Base-by-base conservation (phyloP, 2,888 invertebrate species). In the Cremastinae sp. region DNA sequence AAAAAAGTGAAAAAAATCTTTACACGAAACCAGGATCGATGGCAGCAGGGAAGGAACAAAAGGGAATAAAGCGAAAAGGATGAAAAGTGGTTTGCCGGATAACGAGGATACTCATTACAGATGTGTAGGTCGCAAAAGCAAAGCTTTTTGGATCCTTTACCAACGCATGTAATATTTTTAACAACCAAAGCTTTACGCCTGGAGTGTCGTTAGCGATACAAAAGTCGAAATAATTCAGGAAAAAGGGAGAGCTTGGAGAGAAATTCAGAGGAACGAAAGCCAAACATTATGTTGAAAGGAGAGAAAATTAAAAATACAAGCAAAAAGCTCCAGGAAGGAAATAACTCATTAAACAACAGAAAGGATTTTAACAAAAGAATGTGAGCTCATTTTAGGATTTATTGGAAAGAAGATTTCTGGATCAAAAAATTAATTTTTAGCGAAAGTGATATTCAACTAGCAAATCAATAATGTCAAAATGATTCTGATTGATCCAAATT, bases 101-200 rank as follows among this genome's bases (percentile, higher is more conserved):
- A 74, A 53, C 37, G 45, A 66, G 53, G 37, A 56, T 56, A 20
- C 12, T 51, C 22, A 39, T 18, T 28, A 28, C 28, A 28, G 47
- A 53, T 45, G 61, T 59, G 61, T 39, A 66, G 61, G 66, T 9
- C 45, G 53, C 1, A 14, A 47, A 61, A 61, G 47, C 45, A 61
- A 39, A 68, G 49, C 9, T 18, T 41, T 41, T n/a, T 20, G 12
- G 43, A 20, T 58, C 43, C 28, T 39, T 39, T 37, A 14, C 35
- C 47, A 51, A 37, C 16, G 56, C 56, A 7, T 35, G 45, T 47
- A 35, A 35, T 65, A 43, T 35, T 7, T 2, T 2, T 14, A 20
- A 37, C 20, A 20, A 16, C 12, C 14, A 12, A 12, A 45, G 14
- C 9, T 8, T 9, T 12, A 9, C n/a, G 37, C 39, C 4, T 16